Evolutionary conservation across 2,113 vertebrate species (phyloP).

Genomic region (Meleagris gallopavo): DNA sequence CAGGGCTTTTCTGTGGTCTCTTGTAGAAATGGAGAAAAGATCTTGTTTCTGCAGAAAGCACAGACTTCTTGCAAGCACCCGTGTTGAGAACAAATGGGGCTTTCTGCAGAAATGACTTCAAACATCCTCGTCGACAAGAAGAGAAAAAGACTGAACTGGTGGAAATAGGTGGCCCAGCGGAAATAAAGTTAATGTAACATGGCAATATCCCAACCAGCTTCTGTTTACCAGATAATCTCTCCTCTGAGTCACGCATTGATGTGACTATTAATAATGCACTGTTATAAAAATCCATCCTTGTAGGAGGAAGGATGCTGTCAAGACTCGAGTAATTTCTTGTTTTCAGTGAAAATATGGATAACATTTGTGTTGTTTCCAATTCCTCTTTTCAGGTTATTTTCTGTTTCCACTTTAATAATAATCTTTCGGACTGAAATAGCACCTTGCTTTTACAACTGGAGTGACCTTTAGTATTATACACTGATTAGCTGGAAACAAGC

Average conservation of each 20-base stretch:
- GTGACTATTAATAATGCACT: neutral
- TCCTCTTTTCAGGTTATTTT: constrained; percentile 17
- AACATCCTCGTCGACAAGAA: neutral
- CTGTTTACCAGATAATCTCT: neutral
- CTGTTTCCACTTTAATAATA: neutral
- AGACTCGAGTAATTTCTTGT: neutral
- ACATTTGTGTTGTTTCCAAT: neutral
- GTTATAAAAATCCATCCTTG: constrained; percentile 9
- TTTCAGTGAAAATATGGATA: constrained; percentile 18
- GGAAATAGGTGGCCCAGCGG: neutral
- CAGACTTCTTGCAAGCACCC: accelerated
- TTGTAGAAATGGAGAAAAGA: neutral
- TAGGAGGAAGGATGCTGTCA: constrained; percentile 20
- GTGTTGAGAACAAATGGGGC: accelerated
- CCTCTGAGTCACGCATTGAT: constrained; percentile 7
- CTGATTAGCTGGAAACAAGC: neutral
- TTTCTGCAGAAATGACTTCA: neutral
- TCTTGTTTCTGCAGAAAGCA: neutral
- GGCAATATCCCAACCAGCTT: neutral
- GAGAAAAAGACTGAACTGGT: neutral
- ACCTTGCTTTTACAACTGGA: neutral
- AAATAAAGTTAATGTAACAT: neutral
- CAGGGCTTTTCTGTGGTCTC: neutral
- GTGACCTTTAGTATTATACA: neutral
- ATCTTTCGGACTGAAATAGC: neutral